Evolutionary conservation across 1,140 invertebrate genomes (phyloP).

Genomic region (Listronotus bonariensis): DNA sequence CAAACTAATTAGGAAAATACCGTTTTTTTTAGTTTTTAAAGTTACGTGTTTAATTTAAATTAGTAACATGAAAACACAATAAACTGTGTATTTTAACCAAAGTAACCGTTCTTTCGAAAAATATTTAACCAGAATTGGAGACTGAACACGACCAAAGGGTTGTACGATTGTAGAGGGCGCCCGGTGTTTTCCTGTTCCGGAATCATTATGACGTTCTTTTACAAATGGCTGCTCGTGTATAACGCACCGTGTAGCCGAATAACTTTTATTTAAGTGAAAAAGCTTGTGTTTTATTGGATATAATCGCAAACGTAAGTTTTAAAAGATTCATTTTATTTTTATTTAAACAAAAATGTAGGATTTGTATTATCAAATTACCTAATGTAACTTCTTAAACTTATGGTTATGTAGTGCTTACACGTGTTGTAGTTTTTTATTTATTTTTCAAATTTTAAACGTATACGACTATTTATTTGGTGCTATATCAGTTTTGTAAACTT

Average conservation of each 20-base stretch:
- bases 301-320: conserved; percentile 1
- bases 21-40: too few species aligned
- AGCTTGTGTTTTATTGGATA: neutral
- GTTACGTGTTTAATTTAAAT: too few species aligned
- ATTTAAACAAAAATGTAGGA: neutral
- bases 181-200: neutral
- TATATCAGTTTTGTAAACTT: too few species aligned
- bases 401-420: neutral
- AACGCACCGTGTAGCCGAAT: neutral
- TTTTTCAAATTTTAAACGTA: too few species aligned
- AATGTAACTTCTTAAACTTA: neutral
- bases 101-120: too few species aligned
- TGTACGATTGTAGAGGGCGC: neutral
- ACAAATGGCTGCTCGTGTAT: conserved; percentile 17
- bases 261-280: neutral
- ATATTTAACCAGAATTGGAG: neutral
- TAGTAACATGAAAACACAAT: too few species aligned
- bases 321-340: neutral
- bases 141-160: too few species aligned
- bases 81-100: too few species aligned
- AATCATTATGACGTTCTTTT: conserved; percentile 8
- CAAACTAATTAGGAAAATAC: too few species aligned
- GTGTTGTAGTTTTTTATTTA: conserved; percentile 9
- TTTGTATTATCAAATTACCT: too few species aligned
- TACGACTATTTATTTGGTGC: too few species aligned